Base-by-base conservation (phyloP, 1,140 invertebrate species). In the Wiebesia pumilae region DNA sequence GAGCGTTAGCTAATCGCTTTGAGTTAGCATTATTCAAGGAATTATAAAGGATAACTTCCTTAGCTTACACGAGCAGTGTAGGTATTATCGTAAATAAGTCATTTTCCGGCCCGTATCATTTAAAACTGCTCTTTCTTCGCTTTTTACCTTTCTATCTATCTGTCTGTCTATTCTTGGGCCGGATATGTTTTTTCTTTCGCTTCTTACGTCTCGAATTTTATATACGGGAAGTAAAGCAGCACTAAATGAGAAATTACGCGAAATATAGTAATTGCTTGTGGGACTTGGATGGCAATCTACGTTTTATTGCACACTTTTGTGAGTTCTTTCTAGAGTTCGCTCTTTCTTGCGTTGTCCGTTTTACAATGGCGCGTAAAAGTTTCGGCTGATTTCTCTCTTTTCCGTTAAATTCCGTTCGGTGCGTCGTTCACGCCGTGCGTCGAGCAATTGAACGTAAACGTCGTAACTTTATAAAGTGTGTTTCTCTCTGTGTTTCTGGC, bases 201-300 rank as follows among this genome's bases (percentile, higher is more conserved):
- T 83, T 58, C 6, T 4, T 71, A 21, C 33, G n/a, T 71, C 62
- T 30, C 10, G 10, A 69, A 47, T 78, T 84, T 77, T 83, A 75
- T 75, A 83, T 62, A n/a, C 27, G 47, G 81, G 27, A 54, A 85
- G 77, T 84, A 40, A 19, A 78, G 84, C 84, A 47, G 75, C 65
- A 58, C 43, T 86, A 81, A 86, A 86, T 86, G 79, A 86, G 69
- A 77, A 86, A 86, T 86, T 86, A 81, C 79, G 82, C 84, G 19
- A 73, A 81, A 77, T 77, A 81, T 79, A 40, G 79, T 86, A 81
- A 86, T 86, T 86, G 69, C 69, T 14, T 54, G n/a, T n/a, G 19
- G 24, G 69, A 65, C 67, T 85, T 58, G 78, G 79, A 86, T 81
- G 40, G 51, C 35, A 82, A 86, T 86, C 80, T 82, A 4, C 43